A percentile compares a stretch with the other conserved stretches of the same genome.
These are phyloP conservation scores for Octonoba sinensis DNA, from an alignment of 2,888 invertebrate genomes.

Conservation along the genomic window DNA sequence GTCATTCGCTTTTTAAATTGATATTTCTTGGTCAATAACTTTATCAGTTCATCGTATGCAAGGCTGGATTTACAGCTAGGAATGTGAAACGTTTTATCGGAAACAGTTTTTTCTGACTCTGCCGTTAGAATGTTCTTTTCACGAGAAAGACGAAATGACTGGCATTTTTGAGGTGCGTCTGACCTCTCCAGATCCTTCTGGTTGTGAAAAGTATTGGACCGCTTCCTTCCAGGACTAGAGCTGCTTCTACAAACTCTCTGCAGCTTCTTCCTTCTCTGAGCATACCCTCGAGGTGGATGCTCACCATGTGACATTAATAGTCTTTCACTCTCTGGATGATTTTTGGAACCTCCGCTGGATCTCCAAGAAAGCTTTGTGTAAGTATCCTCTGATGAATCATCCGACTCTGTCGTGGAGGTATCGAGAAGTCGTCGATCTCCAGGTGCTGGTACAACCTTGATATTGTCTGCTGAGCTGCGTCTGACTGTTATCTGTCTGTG, in stretches of 20 bases:
- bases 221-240: slow-evolving; percentile 18
- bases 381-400: slow-evolving; percentile 37
- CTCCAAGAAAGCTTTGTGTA: slow-evolving; percentile 31
- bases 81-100: not conserved
- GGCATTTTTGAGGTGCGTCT: slow-evolving; percentile 29
- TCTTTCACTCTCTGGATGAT: slow-evolving; percentile 22
- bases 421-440: not conserved
- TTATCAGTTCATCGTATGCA: not conserved
- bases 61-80: not conserved
- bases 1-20: not conserved
- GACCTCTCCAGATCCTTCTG: slow-evolving; percentile 42
- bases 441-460: not conserved
- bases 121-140: slow-evolving; percentile 8
- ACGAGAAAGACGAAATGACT: slow-evolving; percentile 26
- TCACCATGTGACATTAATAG: slow-evolving; percentile 53
- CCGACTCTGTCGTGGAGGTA: slow-evolving; percentile 4
- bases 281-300: slow-evolving; percentile 16
- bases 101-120: not conserved
- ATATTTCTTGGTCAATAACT: not conserved
- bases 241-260: slow-evolving; percentile 21
- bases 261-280: slow-evolving; percentile 26
- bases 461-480: slow-evolving; percentile 51
- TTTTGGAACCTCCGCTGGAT: not conserved
- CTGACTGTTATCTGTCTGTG: slow-evolving; percentile 48
- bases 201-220: slow-evolving; percentile 51